Percentiles rank a stretch among this genome's conserved stretches.
These are phyloP conservation scores for Pseudococcus viburni DNA, from an alignment of 2,888 invertebrate species.

Conservation along the genomic window DNA sequence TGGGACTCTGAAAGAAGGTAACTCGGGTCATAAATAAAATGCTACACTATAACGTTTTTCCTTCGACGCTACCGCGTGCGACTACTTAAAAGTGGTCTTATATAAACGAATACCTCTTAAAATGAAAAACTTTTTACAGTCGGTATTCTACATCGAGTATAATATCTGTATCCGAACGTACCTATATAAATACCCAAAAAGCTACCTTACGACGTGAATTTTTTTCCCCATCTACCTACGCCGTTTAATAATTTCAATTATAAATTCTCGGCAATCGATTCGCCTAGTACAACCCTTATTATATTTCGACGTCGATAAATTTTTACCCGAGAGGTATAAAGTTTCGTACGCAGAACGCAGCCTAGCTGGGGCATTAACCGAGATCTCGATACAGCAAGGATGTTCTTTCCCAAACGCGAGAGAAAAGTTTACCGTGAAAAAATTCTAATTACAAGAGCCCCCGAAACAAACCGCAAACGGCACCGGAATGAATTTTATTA, in stretches of 20 bases:
- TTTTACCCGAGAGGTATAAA: neutral
- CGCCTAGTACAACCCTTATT: neutral
- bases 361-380: too few relatives aligned
- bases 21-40: constrained; percentile 63
- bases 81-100: constrained; percentile 49
- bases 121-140: constrained; percentile 31
- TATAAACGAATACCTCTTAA: constrained; percentile 44
- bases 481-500: constrained; percentile 46
- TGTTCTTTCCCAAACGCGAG: neutral
- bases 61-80: constrained; percentile 54
- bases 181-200: neutral
- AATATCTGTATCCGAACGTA: neutral
- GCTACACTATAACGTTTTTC: constrained; percentile 59
- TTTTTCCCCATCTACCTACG: neutral
- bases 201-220: neutral
- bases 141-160: neutral
- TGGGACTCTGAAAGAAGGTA: constrained; percentile 69
- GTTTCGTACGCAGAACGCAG: neutral
- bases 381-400: neutral
- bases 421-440: neutral
- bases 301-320: constrained; percentile 13
- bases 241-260: constrained; percentile 27
- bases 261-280: neutral
- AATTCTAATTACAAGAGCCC: constrained; percentile 42
- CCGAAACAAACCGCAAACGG: constrained; percentile 11